Evolutionary conservation across 2,888 invertebrate genomes (phyloP).

Genomic region (Macaria notata): DNA sequence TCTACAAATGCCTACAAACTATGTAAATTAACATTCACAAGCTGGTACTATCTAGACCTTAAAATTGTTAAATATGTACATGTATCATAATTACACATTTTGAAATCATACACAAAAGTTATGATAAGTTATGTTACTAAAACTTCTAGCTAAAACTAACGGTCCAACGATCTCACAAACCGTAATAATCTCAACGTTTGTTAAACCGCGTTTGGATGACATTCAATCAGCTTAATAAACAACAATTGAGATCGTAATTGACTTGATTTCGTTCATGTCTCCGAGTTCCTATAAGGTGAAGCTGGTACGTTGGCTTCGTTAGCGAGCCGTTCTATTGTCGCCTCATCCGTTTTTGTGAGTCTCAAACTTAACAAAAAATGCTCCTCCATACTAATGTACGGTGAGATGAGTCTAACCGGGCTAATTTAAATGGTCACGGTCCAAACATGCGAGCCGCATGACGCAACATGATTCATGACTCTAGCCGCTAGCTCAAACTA

Average conservation of each 20-base stretch:
- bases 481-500: conserved; percentile 22
- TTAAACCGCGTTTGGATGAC: conserved; percentile 40
- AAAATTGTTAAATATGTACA: too few relatives aligned
- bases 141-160: conserved; percentile 3
- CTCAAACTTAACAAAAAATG: conserved; percentile 44
- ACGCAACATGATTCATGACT: conserved; percentile 34
- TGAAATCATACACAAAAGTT: too few relatives aligned
- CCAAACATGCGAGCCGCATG: conserved; percentile 33
- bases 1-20: too few relatives aligned
- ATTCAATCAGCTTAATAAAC: conserved; percentile 57
- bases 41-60: too few relatives aligned
- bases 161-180: conserved; percentile 5
- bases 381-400: conserved; percentile 29
- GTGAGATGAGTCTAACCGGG: conserved; percentile 33
- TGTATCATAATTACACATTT: conserved; percentile 3
- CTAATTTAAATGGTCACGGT: conserved; percentile 38
- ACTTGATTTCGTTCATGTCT: conserved; percentile 49
- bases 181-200: conserved; percentile 29
- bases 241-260: conserved; percentile 53
- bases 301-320: conserved; percentile 39
- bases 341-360: conserved; percentile 36
- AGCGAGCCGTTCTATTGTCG: conserved; percentile 36
- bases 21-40: too few relatives aligned
- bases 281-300: conserved; percentile 50
- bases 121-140: too few relatives aligned